A percentile compares a stretch with the other conserved stretches of the same genome.
phyloP scores from a whole-genome alignment of 2,888 invertebrate species.

The Crepidodera aurea region DNA sequence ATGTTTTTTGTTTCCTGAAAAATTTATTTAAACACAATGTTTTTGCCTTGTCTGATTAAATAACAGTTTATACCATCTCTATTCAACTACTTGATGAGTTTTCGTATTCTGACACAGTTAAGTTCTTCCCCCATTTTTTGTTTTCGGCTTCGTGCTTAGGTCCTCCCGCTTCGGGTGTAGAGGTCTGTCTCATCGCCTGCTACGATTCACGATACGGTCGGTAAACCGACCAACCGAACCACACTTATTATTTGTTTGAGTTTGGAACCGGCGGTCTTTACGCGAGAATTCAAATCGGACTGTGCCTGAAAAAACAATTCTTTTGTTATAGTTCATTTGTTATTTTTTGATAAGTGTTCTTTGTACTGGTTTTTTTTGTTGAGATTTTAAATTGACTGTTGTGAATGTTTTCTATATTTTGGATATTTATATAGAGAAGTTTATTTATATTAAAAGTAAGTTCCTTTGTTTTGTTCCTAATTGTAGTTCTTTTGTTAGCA shows the following conservation, averaged over 20 bases:
- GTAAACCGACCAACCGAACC: conserved; percentile 5
- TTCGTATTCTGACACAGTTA: conserved; percentile 16
- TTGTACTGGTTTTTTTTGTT: background rate
- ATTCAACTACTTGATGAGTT: background rate
- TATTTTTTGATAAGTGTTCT: background rate
- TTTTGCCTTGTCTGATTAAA: too few relatives aligned
- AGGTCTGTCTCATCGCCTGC: conserved; percentile 6
- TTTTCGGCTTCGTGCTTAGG: conserved; percentile 20
- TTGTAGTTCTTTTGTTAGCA: too few relatives aligned
- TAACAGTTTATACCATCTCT: too few relatives aligned
- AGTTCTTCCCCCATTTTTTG: conserved; percentile 24
- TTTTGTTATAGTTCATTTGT: background rate
- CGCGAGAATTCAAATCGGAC: background rate
- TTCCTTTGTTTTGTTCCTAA: background rate
- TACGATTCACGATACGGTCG: conserved; percentile 13
- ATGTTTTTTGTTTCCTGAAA: too few relatives aligned
- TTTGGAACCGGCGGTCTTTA: conserved; percentile 5
- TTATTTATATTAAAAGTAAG: background rate
- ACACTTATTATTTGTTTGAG: conserved; percentile 4
- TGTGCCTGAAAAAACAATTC: background rate
- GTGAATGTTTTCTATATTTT: background rate
- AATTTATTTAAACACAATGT: too few relatives aligned
- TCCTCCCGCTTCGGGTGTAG: conserved; percentile 8
- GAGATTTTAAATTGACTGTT: background rate
- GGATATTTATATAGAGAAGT: background rate